A percentile compares a stretch with the other conserved stretches of the same genome.
Evolutionary conservation across 92 coral and sea anemone genomes (phyloP).

Genomic region (Hydrozoanthus gracilis): DNA sequence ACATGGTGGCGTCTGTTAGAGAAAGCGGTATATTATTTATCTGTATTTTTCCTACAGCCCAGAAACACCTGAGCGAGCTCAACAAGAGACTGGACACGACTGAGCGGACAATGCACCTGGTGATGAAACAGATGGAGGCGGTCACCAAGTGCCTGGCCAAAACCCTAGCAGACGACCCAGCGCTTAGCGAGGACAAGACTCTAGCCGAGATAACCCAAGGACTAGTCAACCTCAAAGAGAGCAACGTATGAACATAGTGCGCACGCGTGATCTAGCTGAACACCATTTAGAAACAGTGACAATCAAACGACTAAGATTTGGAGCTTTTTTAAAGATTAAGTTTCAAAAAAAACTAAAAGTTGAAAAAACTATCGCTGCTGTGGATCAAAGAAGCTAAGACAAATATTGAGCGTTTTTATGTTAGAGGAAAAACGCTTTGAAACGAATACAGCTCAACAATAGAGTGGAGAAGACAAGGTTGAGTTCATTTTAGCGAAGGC

Average conservation of each 20-base stretch:
- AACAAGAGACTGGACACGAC: conserved; percentile 98
- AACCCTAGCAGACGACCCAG: conserved; percentile 94
- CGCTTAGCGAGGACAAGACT: conserved; percentile 87
- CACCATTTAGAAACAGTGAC: no score
- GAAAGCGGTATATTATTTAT: neutral
- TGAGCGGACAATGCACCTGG: conserved; percentile 99
- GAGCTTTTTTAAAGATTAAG: no score
- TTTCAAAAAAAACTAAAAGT: no score
- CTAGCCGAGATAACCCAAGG: conserved; percentile 94
- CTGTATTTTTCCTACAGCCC: conserved; percentile 60
- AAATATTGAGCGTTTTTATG: no score
- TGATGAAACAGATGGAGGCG: conserved; percentile 99
- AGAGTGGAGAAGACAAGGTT: neutral
- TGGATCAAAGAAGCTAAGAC: no score
- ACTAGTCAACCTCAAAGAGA: conserved; percentile 90
- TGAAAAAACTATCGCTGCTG: no score
- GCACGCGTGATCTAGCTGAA: neutral
- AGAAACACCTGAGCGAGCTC: conserved; percentile 90
- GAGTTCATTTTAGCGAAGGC: neutral
- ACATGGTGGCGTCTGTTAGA: no score
- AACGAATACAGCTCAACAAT: no score
- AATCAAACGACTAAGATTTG: no score
- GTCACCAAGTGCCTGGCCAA: conserved; percentile 98
- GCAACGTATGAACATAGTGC: conserved; percentile 76
- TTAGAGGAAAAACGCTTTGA: no score